phyloP scores from a whole-genome alignment of 2,113 vertebrate genomes.

The Ovis canadensis region DNA sequence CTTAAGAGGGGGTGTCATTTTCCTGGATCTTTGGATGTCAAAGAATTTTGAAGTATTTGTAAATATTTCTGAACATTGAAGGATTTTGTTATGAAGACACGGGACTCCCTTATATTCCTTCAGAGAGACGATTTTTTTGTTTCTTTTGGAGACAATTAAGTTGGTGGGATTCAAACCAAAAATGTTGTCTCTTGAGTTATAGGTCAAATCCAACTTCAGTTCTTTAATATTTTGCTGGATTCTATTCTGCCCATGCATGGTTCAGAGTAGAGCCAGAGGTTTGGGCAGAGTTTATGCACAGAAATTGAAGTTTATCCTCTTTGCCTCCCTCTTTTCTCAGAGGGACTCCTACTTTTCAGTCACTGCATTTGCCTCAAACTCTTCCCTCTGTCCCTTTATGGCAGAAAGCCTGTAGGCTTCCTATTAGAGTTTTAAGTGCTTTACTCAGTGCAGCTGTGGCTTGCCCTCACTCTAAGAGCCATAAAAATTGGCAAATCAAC shows the following conservation, averaged over 20 bases:
- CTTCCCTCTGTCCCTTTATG: neutral
- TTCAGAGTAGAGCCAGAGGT: neutral
- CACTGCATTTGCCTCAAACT: neutral
- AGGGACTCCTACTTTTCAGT: neutral
- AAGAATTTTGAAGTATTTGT: neutral
- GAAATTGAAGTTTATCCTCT: neutral
- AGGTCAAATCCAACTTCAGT: neutral
- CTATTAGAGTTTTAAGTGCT: neutral
- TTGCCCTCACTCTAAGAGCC: neutral
- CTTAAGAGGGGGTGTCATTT: neutral
- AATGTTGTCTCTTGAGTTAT: neutral
- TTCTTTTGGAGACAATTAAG: conserved; percentile 18
- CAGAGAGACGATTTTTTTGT: neutral
- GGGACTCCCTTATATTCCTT: neutral
- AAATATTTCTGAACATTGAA: neutral
- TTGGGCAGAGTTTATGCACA: neutral
- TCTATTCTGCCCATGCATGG: neutral
- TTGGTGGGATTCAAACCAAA: neutral
- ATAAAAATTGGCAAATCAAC: neutral
- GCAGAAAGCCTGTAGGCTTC: neutral
- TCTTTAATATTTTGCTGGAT: neutral
- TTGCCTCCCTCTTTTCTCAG: neutral
- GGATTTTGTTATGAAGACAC: neutral
- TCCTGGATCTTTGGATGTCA: neutral
- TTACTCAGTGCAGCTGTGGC: neutral